These are phyloP conservation scores for Meleagris gallopavo DNA, from an alignment of 2,113 vertebrate species.

Conservation along the genomic window DNA sequence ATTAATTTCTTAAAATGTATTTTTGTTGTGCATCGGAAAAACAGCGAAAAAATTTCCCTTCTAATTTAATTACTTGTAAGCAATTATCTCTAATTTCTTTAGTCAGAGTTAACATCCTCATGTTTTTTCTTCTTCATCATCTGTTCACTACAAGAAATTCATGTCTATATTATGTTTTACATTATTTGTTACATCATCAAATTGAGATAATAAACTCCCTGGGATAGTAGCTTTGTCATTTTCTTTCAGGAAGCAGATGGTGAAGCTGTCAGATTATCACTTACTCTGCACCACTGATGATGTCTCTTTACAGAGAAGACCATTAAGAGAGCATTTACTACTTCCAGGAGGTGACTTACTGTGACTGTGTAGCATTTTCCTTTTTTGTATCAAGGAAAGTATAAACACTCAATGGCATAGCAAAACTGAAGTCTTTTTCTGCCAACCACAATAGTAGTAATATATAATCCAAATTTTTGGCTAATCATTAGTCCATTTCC, in stretches of 20 bases:
- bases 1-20: background rate
- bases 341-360: background rate
- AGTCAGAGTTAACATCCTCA: background rate
- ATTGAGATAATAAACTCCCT: background rate
- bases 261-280: background rate
- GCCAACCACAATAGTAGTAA: background rate
- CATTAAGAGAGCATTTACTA: background rate
- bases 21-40: background rate
- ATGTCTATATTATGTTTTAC: background rate
- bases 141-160: background rate
- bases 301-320: background rate
- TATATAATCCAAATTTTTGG: background rate
- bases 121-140: background rate
- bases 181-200: background rate
- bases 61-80: background rate
- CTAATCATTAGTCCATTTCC: background rate
- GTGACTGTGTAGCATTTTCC: background rate
- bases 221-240: background rate
- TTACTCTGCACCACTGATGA: background rate
- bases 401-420: background rate
- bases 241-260: constrained; percentile 25
- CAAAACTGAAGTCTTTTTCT: background rate
- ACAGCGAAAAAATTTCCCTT: background rate
- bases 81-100: background rate
- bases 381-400: background rate